Evolutionary conservation across 2,113 vertebrate species (phyloP).

Genomic region (Alouatta palliata): DNA sequence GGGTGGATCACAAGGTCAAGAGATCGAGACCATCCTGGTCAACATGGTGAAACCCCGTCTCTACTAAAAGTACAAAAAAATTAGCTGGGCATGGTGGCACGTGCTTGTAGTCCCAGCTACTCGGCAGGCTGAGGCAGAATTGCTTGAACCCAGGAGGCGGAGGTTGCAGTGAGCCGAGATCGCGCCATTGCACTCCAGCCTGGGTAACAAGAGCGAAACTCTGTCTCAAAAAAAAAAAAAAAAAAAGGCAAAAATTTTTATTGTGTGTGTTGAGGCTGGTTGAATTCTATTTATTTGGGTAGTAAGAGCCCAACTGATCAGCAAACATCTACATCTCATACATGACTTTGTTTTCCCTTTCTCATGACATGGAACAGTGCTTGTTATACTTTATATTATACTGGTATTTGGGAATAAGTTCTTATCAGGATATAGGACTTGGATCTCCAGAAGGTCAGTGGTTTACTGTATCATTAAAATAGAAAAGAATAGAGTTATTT

Average conservation of each 20-base stretch:
- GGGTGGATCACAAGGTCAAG: no score
- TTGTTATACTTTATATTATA: constrained; percentile 23
- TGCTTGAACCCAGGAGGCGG: no score
- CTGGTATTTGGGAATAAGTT: constrained; percentile 2
- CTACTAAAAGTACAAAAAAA: no score
- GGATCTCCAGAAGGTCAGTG: neutral
- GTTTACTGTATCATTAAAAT: constrained; percentile 36
- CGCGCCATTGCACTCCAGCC: no score
- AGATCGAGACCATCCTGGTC: no score
- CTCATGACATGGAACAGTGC: neutral
- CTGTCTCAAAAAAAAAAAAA: no score
- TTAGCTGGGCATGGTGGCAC: no score
- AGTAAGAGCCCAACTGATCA: neutral
- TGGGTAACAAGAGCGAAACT: no score
- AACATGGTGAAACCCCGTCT: no score
- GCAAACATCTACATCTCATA: neutral
- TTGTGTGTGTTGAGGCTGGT: neutral
- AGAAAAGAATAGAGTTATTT: constrained; percentile 43
- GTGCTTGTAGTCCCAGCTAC: no score
- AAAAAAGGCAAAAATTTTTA: neutral
- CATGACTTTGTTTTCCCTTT: constrained; percentile 33
- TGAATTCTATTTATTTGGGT: constrained; percentile 10
- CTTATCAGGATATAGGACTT: neutral
- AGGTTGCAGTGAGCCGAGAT: no score
- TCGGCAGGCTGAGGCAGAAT: no score